Evolutionary conservation across 1,140 invertebrate genomes (phyloP).

Genomic region (Zaprionus camerounensis): DNA sequence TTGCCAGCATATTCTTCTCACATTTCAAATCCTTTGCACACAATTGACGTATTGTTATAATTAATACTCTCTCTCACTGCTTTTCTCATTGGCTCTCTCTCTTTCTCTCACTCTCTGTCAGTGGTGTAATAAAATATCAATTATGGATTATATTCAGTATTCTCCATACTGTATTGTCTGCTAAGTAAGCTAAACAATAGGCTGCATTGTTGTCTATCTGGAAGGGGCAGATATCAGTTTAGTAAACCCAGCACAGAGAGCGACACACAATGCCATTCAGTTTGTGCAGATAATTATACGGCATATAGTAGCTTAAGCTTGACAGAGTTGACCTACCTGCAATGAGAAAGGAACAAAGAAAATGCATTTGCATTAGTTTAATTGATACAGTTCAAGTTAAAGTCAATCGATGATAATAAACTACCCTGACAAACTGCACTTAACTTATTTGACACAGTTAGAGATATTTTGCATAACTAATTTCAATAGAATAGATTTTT

Average conservation of each 20-base stretch:
- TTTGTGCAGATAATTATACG: slow-evolving; percentile 40
- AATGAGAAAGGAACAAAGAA: slow-evolving; percentile 22
- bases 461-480: not conserved
- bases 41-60: slow-evolving; percentile 32
- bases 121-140: slow-evolving; percentile 35
- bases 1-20: not conserved
- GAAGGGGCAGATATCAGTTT: slow-evolving; percentile 7
- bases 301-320: not conserved
- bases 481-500: not conserved
- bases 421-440: not conserved
- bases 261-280: slow-evolving; percentile 25
- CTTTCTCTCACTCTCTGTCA: not conserved
- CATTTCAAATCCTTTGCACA: slow-evolving; percentile 7
- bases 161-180: slow-evolving; percentile 15
- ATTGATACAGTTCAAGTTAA: not conserved
- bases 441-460: not conserved
- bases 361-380: slow-evolving; percentile 15
- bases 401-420: not conserved
- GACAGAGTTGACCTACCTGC: slow-evolving; percentile 34
- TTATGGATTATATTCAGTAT: slow-evolving; percentile 9
- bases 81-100: not conserved
- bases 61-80: slow-evolving; percentile 19
- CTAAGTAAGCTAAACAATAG: slow-evolving; percentile 35
- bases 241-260: slow-evolving; percentile 4
- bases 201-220: slow-evolving; percentile 15